Evolutionary conservation across 1,140 invertebrate genomes (phyloP), one percentile per base, ranked within the genome.

Genomic region (Andricus grossulariae): DNA sequence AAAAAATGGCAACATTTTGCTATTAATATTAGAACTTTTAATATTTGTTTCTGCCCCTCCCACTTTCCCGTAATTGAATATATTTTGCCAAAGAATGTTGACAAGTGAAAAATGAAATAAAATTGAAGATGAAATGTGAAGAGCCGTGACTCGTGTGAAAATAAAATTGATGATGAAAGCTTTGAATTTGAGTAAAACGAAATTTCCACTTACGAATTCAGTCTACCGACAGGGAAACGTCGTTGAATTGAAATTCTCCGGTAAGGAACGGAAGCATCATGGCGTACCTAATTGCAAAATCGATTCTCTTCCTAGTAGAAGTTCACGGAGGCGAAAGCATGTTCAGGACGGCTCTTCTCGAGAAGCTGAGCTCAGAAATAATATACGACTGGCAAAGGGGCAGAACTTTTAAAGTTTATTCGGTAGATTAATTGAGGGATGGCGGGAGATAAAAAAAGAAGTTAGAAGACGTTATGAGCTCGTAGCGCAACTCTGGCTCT

Each of bases 201-300:
- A 39, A 79, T 81, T 81, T 66, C 54, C 77, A 66, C 49, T 39
- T 66, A 66, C 66, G 74, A 77, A 73, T 80, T 50, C 51, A 66
- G 52, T 71, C 74, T 74, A 76, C 54, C 75, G 52, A 73, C 75
- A 74, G 78, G 80, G 78, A 82, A 84, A 79, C 80, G 77, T 81
- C 73, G 70, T 82, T 71, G 82, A 84, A 84, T 83, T 82, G 83
- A 85, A 85, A 86, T 86, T 76, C 82, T 75, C 76, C 79, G 80
- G 78, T 70, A 76, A 81, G 81, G 81, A 85, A 80, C 85, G 82
- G 83, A 87, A 84, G 78, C 78, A 66, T 66, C 60, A 70, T 80
- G 83, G 79, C 80, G 79, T 79, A 83, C 84, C 85, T 88, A 88
- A 89, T 88, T 87, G 85, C 79, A 87, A 88, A 89, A 89, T 89